Evolutionary conservation across 2,797 vertebrate species (phyloP).

Genomic region (Gadopsis bispinosus): DNA sequence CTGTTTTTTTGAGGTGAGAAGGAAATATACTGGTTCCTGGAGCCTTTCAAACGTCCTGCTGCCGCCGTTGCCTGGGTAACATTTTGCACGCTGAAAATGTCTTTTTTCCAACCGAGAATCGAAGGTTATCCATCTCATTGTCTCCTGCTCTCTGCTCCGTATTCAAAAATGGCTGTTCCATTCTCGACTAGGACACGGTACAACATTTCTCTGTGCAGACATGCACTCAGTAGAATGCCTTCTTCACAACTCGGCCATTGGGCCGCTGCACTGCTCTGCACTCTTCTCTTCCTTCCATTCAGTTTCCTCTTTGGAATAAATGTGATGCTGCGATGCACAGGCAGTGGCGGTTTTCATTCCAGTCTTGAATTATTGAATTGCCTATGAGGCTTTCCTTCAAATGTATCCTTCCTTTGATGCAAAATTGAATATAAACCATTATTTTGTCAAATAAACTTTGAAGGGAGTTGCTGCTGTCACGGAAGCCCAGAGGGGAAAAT

Average conservation of each 20-base stretch:
- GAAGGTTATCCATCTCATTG: constrained; percentile 69
- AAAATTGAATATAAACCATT: constrained; percentile 41
- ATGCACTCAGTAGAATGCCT: constrained; percentile 12
- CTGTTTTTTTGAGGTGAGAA: constrained; percentile 28
- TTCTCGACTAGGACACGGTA: constrained; percentile 10
- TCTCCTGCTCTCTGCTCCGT: constrained; percentile 35
- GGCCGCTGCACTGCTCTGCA: neutral
- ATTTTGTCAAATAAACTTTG: constrained; percentile 49
- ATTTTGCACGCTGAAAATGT: constrained; percentile 59
- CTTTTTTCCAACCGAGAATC: constrained; percentile 52
- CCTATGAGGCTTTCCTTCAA: constrained; percentile 41
- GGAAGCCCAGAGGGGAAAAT: constrained; percentile 13
- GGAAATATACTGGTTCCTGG: constrained; percentile 24
- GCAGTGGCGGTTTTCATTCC: constrained; percentile 35
- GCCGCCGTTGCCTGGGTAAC: constrained; percentile 86
- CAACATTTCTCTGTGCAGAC: constrained; percentile 18
- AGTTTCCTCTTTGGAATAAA: constrained; percentile 39
- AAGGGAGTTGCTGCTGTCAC: constrained; percentile 7
- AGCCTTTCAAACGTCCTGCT: constrained; percentile 46
- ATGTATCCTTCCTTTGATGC: constrained; percentile 31
- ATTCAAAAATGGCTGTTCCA: constrained; percentile 28
- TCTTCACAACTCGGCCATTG: neutral
- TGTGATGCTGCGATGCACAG: constrained; percentile 40
- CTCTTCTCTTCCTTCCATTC: constrained; percentile 30
- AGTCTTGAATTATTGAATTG: constrained; percentile 53